A percentile compares a stretch with the other conserved stretches of the same genome.
Conservation (phyloP, 2,888 invertebrate genomes). For the Creontiades dilutus region DNA sequence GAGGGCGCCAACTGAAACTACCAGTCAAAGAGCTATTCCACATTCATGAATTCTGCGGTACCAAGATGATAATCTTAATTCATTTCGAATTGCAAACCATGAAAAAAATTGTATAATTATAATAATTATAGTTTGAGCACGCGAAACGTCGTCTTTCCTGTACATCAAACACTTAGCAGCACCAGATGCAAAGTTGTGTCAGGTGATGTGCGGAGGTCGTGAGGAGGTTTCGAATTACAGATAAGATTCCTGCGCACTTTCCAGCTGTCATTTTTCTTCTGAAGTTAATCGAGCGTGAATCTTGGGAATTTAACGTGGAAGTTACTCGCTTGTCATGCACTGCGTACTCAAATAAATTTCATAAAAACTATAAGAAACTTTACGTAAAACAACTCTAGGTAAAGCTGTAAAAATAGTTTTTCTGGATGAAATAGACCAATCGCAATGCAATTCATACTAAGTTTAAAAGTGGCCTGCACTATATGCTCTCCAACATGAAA, state of each 20-base stretch:
- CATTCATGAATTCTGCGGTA: background rate
- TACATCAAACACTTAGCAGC: background rate
- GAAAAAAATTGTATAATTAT: background rate
- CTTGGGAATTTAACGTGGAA: too few species aligned
- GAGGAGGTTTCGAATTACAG: conserved; percentile 25
- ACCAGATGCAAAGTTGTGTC: conserved; percentile 23
- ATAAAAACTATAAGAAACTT: too few species aligned
- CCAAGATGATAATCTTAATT: background rate
- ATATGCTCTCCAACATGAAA: too few species aligned
- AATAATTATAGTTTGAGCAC: background rate
- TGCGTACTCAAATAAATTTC: too few species aligned
- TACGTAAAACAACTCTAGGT: too few species aligned
- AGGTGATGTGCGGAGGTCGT: conserved; percentile 4
- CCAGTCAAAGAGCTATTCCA: background rate
- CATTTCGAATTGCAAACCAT: background rate
- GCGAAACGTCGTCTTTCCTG: background rate
- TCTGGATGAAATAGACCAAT: too few species aligned
- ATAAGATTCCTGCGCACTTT: conserved; percentile 6
- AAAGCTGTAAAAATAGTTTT: too few species aligned
- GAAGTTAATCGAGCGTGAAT: too few species aligned
- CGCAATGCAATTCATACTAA: too few species aligned
- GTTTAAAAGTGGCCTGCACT: too few species aligned
- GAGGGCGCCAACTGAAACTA: background rate
- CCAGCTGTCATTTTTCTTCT: conserved; percentile 9
- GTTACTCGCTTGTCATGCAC: too few species aligned